Percentiles rank a stretch among this genome's conserved stretches.
These are phyloP conservation scores for Apolygus lucorum DNA, from an alignment of 1,140 invertebrate genomes.

Conservation along the genomic window DNA sequence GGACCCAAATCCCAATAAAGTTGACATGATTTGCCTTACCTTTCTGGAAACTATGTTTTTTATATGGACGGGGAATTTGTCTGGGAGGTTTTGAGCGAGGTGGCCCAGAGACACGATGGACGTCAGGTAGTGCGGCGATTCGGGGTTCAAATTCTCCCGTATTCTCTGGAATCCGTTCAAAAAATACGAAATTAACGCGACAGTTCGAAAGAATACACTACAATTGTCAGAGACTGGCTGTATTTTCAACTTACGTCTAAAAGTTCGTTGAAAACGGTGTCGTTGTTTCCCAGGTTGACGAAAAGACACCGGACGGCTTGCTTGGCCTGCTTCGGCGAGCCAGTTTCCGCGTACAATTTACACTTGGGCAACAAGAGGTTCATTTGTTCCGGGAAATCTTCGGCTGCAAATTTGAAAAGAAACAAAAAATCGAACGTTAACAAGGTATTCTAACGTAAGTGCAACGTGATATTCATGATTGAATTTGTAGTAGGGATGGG, in stretches of 20 bases:
- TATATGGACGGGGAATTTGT: slow-evolving; percentile 77
- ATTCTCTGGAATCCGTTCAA: slow-evolving; percentile 47
- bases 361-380: slow-evolving; percentile 71
- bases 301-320: slow-evolving; percentile 88
- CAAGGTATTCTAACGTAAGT: background rate
- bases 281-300: slow-evolving; percentile 72
- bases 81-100: slow-evolving; percentile 83
- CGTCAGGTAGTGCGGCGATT: slow-evolving; percentile 78
- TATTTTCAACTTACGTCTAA: slow-evolving; percentile 55
- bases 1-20: no score
- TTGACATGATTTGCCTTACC: no score
- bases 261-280: slow-evolving; percentile 75
- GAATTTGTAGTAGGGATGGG: no score
- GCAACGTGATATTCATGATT: no score
- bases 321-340: slow-evolving; percentile 91
- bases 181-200: no score
- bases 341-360: slow-evolving; percentile 74
- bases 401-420: slow-evolving; percentile 50
- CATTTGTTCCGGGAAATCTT: slow-evolving; percentile 60
- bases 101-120: slow-evolving; percentile 90
- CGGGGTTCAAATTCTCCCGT: slow-evolving; percentile 63
- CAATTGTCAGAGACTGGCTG: background rate
- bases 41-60: slow-evolving; percentile 91
- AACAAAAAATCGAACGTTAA: background rate
- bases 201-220: background rate